Percentiles rank a stretch among this genome's conserved stretches.
phyloP scores from a whole-genome alignment of 1,140 invertebrate species.

The Plectus sambesii region DNA sequence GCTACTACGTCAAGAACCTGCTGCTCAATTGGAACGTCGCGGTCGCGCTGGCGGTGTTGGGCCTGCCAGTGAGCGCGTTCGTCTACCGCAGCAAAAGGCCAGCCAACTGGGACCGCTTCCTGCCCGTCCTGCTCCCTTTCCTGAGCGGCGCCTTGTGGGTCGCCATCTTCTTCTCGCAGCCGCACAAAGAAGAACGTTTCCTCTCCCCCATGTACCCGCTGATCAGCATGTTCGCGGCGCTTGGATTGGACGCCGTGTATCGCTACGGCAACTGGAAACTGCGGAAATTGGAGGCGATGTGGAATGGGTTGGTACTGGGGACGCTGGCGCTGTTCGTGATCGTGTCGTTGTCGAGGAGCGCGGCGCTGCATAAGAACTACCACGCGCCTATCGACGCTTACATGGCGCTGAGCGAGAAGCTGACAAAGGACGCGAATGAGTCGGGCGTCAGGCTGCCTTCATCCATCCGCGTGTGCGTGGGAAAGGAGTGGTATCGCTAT shows the following conservation, averaged over 20 bases:
- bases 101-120: slow-evolving; percentile 21
- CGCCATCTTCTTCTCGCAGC: slow-evolving; percentile 70
- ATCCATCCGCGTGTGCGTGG: slow-evolving; percentile 77
- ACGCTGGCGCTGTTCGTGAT: slow-evolving; percentile 18
- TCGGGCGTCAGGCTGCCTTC: too few relatives aligned
- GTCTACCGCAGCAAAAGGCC: slow-evolving; percentile 3
- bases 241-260: slow-evolving; percentile 66
- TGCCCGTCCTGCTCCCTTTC: slow-evolving; percentile 25
- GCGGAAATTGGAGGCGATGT: too few relatives aligned
- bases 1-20: slow-evolving; percentile 84
- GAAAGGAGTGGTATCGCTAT: slow-evolving; percentile 95
- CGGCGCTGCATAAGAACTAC: slow-evolving; percentile 55
- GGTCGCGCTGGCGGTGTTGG: slow-evolving; percentile 57
- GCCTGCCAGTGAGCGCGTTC: slow-evolving; percentile 57
- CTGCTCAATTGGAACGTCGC: slow-evolving; percentile 92
- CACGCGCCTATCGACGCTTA: slow-evolving; percentile 81
- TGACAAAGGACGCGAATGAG: too few relatives aligned
- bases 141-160: slow-evolving; percentile 60
- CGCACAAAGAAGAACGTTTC: slow-evolving; percentile 90
- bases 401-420: slow-evolving; percentile 64
- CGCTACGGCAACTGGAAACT: too few relatives aligned
- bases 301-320: too few relatives aligned
- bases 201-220: slow-evolving; percentile 92
- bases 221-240: slow-evolving; percentile 70
- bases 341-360: slow-evolving; percentile 22